Evolutionary conservation across 2,113 vertebrate genomes (phyloP).

Genomic region (Vulpes ferrilata): DNA sequence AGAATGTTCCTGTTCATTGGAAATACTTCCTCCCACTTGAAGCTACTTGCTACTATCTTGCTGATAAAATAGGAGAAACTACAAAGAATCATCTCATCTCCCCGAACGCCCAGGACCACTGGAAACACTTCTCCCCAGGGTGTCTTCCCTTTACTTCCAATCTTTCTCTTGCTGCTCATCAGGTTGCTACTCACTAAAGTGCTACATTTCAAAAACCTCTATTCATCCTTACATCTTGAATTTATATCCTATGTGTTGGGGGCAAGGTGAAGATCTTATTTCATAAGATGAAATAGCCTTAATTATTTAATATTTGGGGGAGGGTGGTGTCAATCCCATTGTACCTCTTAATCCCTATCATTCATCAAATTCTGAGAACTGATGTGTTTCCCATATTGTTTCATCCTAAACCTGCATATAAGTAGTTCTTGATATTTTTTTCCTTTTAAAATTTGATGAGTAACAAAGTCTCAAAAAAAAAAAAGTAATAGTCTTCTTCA

Average conservation of each 20-base stretch:
- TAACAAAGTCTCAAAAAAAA: not conserved
- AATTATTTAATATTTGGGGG: constrained; percentile 8
- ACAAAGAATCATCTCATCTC: not conserved
- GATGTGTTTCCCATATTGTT: not conserved
- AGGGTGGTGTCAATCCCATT: not conserved
- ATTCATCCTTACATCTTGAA: not conserved
- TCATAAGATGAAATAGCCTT: not conserved
- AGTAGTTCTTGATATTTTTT: not conserved
- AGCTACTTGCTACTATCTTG: not conserved
- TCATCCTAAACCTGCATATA: not conserved
- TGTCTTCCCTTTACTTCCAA: not conserved
- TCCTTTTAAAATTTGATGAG: not conserved
- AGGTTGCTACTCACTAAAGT: not conserved
- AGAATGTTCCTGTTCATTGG: not conserved
- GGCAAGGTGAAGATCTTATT: not conserved
- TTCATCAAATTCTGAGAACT: not conserved
- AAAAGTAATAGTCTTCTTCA: not conserved
- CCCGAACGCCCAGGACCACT: not conserved
- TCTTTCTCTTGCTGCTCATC: not conserved
- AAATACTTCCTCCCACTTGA: not conserved
- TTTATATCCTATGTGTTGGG: not conserved
- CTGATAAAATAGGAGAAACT: not conserved
- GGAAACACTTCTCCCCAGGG: not conserved
- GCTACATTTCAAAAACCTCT: not conserved
- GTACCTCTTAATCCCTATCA: not conserved